A percentile compares a stretch with the other conserved stretches of the same genome.
Conservation (phyloP, 1,140 invertebrate genomes). For the Mya arenaria region DNA sequence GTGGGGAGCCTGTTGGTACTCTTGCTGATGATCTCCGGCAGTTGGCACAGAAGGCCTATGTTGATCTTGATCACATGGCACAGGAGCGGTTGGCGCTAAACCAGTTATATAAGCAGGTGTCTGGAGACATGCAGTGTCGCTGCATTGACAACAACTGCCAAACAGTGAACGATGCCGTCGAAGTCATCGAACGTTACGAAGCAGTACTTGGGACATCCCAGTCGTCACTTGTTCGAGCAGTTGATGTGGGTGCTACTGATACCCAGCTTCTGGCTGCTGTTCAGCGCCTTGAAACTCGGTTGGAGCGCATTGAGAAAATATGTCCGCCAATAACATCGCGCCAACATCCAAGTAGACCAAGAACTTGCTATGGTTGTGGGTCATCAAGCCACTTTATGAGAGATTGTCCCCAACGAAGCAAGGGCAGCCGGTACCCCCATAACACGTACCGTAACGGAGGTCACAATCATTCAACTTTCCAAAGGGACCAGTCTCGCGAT, state of each 20-base stretch:
- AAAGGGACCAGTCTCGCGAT: not conserved
- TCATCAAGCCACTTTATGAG: not conserved
- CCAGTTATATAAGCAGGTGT: conserved; percentile 15
- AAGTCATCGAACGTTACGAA: not conserved
- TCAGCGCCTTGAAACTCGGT: not conserved
- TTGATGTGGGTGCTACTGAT: not conserved
- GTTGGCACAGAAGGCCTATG: conserved; percentile 1
- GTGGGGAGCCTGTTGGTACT: not conserved
- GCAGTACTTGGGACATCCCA: not conserved
- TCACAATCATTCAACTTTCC: not conserved
- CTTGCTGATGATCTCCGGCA: not conserved
- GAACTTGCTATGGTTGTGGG: not conserved
- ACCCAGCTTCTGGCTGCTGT: not conserved
- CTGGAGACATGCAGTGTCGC: not conserved
- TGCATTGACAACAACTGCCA: conserved; percentile 15
- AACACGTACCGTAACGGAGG: too few species aligned
- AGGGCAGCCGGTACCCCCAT: too few species aligned
- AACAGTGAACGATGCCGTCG: not conserved
- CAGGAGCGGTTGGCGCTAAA: conserved; percentile 11
- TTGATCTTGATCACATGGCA: not conserved
- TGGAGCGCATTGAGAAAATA: not conserved
- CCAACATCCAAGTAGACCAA: not conserved
- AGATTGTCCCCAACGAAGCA: not conserved
- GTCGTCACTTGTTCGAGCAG: not conserved
- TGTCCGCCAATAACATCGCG: not conserved